Percentiles rank a stretch among this genome's conserved stretches.
These are phyloP conservation scores for Hydropsyche tenuis DNA, from an alignment of 1,140 invertebrate genomes.

Conservation along the genomic window DNA sequence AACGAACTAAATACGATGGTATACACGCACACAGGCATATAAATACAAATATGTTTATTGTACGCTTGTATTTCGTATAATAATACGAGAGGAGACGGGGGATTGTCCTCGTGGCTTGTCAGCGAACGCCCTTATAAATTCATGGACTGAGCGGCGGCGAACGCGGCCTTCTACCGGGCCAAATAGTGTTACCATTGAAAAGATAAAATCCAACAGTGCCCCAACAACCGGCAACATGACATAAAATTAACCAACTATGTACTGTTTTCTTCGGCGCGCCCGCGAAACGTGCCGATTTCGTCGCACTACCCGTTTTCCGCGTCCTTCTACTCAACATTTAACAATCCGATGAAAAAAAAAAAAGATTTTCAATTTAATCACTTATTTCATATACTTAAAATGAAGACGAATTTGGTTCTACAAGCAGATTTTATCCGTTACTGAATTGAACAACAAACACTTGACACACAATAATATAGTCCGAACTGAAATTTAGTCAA, in stretches of 20 bases:
- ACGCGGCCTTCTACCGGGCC: conserved; percentile 19
- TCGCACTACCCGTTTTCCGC: neutral
- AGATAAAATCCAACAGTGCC: conserved; percentile 44
- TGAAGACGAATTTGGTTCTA: no score
- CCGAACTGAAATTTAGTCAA: no score
- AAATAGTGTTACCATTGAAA: conserved; percentile 48
- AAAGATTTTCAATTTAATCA: no score
- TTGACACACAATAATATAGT: no score
- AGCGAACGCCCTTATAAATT: conserved; percentile 26
- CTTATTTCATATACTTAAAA: no score
- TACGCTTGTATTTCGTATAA: neutral
- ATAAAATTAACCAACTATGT: conserved; percentile 46
- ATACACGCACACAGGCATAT: neutral
- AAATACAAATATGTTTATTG: neutral
- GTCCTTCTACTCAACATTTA: no score
- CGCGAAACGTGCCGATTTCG: conserved; percentile 15
- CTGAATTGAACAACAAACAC: no score
- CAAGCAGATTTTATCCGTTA: no score
- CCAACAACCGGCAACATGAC: conserved; percentile 43
- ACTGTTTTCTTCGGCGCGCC: neutral
- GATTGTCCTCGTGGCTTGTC: conserved; percentile 26
- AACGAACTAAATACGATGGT: conserved; percentile 39
- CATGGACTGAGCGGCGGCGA: conserved; percentile 9
- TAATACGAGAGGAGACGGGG: neutral
- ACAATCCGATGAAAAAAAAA: no score